phyloP scores from a whole-genome alignment of 2,113 vertebrate genomes.

The Brachirus orientalis region DNA sequence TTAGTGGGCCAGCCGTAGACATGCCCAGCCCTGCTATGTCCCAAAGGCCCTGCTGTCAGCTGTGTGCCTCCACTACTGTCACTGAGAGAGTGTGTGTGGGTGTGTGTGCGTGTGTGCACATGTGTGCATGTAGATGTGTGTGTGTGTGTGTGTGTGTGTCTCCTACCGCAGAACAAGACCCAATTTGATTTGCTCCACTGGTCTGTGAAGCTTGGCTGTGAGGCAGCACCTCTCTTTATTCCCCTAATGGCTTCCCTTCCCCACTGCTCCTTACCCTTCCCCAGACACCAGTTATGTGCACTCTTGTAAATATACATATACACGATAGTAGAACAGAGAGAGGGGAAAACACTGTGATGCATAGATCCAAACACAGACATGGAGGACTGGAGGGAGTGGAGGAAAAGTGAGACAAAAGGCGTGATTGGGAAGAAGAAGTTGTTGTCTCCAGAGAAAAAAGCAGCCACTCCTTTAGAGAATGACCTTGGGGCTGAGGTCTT shows the following conservation, averaged over 20 bases:
- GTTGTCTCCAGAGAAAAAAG: slow-evolving; percentile 52
- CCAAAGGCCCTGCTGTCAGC: slow-evolving; percentile 67
- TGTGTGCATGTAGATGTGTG: slow-evolving; percentile 57
- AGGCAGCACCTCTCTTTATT: slow-evolving; percentile 94
- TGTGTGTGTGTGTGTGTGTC: slow-evolving; percentile 53
- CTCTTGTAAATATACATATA: slow-evolving; percentile 97
- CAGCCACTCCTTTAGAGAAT: slow-evolving; percentile 80
- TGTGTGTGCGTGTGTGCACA: slow-evolving; percentile 1
- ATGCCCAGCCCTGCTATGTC: slow-evolving; percentile 72
- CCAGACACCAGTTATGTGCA: slow-evolving; percentile 92
- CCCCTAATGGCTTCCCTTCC: slow-evolving; percentile 87
- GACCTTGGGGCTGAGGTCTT: slow-evolving; percentile 86
- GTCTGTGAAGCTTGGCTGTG: slow-evolving; percentile 91
- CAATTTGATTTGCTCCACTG: slow-evolving; percentile 98
- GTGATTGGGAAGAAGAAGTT: slow-evolving; percentile 32
- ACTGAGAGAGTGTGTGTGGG: slow-evolving; percentile 19
- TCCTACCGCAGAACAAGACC: slow-evolving; percentile 89
- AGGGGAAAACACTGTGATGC: slow-evolving; percentile 22
- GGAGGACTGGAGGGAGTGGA: slow-evolving; percentile 52
- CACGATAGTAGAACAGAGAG: slow-evolving; percentile 19
- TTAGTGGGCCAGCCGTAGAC: slow-evolving; percentile 55
- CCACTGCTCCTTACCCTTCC: slow-evolving; percentile 83
- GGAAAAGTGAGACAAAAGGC: slow-evolving; percentile 46
- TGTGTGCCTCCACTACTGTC: slow-evolving; percentile 53
- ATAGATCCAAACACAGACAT: slow-evolving; percentile 9